Conservation (phyloP, 1,140 invertebrate genomes). For the Charaxes varanes region DNA sequence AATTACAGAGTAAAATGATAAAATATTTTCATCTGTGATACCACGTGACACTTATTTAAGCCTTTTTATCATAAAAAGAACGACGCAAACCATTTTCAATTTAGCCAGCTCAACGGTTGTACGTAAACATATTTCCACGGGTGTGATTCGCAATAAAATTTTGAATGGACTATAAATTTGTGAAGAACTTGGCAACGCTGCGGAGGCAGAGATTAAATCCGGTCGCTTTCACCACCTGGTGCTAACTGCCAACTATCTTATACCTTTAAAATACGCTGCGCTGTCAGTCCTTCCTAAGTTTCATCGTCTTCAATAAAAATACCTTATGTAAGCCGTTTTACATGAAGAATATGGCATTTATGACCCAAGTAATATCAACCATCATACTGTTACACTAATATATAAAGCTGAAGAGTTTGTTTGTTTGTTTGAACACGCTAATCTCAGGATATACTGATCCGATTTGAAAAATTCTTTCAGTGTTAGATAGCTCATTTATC, state of each 20-base stretch:
- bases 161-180: conserved; percentile 30
- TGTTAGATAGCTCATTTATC: too few species aligned
- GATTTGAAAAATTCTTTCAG: too few species aligned
- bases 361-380: neutral
- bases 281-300: conserved; percentile 11
- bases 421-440: too few species aligned
- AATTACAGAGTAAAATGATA: too few species aligned
- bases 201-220: conserved; percentile 35
- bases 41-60: too few species aligned
- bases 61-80: too few species aligned
- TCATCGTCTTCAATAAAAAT: conserved; percentile 16
- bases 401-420: too few species aligned
- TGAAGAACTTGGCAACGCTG: conserved; percentile 39
- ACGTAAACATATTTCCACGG: conserved; percentile 1
- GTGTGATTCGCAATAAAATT: conserved; percentile 24
- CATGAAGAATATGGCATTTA: conserved; percentile 3
- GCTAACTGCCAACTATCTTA: conserved; percentile 36
- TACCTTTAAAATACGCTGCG: conserved; percentile 22
- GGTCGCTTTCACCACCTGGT: conserved; percentile 34
- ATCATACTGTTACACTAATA: too few species aligned
- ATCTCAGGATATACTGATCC: too few species aligned
- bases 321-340: conserved; percentile 12
- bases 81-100: too few species aligned
- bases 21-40: too few species aligned
- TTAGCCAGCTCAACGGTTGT: neutral